Evolutionary conservation across 2,113 vertebrate genomes (phyloP).

Genomic region (Jaculus jaculus): DNA sequence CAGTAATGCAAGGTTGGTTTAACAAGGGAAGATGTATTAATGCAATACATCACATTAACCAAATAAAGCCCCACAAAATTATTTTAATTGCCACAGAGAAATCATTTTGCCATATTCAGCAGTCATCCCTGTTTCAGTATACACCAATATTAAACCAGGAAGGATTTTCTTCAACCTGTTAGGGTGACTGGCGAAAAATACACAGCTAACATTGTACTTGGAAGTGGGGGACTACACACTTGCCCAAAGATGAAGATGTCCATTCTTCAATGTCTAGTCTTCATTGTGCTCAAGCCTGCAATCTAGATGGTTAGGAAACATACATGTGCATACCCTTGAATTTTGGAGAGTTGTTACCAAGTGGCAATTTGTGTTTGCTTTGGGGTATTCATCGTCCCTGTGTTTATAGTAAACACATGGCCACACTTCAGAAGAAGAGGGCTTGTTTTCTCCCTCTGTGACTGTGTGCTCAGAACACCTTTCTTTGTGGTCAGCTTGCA

Average conservation of each 20-base stretch:
- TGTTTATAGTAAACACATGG: not conserved
- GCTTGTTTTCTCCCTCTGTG: rapidly evolving
- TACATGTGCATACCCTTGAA: not conserved
- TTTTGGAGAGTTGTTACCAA: not conserved
- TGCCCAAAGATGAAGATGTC: not conserved
- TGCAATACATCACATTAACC: not conserved
- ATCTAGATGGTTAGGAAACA: not conserved
- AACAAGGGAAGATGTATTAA: not conserved
- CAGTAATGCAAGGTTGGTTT: not conserved
- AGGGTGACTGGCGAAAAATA: not conserved
- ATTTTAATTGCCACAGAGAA: not conserved
- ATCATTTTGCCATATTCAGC: not conserved
- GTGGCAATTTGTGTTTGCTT: no score
- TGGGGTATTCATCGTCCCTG: rapidly evolving
- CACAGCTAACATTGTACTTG: rapidly evolving
- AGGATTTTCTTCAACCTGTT: no score
- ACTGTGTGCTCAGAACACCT: not conserved
- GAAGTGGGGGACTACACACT: not conserved
- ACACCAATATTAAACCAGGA: not conserved
- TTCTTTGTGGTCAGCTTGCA: not conserved
- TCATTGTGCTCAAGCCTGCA: not conserved
- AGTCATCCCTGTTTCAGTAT: not conserved
- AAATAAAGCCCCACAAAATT: not conserved
- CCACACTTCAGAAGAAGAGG: rapidly evolving
- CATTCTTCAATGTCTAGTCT: rapidly evolving